These are phyloP conservation scores for Tauraco hartlaubi DNA, from an alignment of 2,797 vertebrate species.

Conservation along the genomic window DNA sequence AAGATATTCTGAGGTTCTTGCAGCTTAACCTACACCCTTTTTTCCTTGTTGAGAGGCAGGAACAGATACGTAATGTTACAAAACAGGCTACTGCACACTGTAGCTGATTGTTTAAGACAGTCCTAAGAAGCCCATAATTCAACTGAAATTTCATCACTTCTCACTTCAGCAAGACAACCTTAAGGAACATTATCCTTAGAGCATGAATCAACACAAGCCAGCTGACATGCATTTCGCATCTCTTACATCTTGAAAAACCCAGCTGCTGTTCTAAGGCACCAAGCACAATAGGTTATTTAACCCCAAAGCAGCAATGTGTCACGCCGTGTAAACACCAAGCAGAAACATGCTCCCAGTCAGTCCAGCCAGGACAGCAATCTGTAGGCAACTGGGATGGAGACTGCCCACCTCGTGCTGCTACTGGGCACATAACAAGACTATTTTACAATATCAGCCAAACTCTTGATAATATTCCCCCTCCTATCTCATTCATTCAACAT, in stretches of 20 bases:
- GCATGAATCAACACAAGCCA: slow-evolving; percentile 56
- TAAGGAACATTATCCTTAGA: slow-evolving; percentile 57
- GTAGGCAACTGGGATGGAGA: not conserved
- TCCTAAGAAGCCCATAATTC: slow-evolving; percentile 41
- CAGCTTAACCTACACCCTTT: not conserved
- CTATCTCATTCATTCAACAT: not conserved
- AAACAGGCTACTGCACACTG: slow-evolving; percentile 16
- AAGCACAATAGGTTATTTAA: slow-evolving; percentile 42
- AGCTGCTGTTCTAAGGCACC: slow-evolving; percentile 26
- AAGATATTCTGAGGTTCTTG: not conserved
- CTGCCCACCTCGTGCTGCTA: not conserved
- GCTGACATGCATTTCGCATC: slow-evolving; percentile 55
- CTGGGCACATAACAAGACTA: not conserved
- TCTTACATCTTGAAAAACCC: slow-evolving; percentile 31
- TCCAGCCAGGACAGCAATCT: not conserved
- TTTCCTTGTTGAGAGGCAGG: not conserved
- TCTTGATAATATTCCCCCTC: not conserved
- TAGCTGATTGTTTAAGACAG: slow-evolving; percentile 46
- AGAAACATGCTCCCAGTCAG: not conserved
- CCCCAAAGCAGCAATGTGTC: not conserved
- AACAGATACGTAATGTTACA: not conserved
- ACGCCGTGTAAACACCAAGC: not conserved
- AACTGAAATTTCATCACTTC: slow-evolving; percentile 60
- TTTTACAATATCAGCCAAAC: not conserved
- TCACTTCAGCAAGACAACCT: slow-evolving; percentile 57